Conservation (phyloP, 2,888 invertebrate genomes). For the Stramonita haemastoma region DNA sequence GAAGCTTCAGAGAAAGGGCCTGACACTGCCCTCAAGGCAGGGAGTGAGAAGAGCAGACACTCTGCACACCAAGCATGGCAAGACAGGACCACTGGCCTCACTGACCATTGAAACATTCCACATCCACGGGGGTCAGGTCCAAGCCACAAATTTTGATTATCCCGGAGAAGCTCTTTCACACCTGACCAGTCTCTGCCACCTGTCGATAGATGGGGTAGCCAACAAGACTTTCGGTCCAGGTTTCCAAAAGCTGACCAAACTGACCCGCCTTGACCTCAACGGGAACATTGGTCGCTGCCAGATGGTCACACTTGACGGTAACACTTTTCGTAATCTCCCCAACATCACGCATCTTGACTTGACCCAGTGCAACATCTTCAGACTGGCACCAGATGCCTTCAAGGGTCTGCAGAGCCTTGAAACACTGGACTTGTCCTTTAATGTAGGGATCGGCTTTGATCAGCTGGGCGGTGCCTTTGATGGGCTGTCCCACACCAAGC, state of each 20-base stretch:
- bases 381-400: constrained; percentile 15
- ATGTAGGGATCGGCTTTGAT: constrained; percentile 18
- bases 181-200: constrained; percentile 10
- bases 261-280: constrained; percentile 30
- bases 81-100: background rate
- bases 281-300: constrained; percentile 17
- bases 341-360: constrained; percentile 21
- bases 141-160: constrained; percentile 31
- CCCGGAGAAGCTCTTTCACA: constrained; percentile 42
- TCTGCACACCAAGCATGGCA: background rate
- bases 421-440: constrained; percentile 27
- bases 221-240: constrained; percentile 29
- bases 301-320: background rate
- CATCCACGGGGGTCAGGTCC: background rate
- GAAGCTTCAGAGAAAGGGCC: background rate
- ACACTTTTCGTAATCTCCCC: constrained; percentile 4
- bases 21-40: background rate
- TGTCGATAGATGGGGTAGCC: constrained; percentile 43
- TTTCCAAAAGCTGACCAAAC: constrained; percentile 23
- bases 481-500: constrained; percentile 24
- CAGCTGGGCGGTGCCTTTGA: background rate
- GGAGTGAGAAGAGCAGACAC: background rate
- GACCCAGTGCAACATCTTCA: constrained; percentile 10
- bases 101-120: background rate
- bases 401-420: constrained; percentile 2